These are phyloP conservation scores for Philantomba maxwellii DNA, from an alignment of 2,113 vertebrate genomes.

Conservation along the genomic window DNA sequence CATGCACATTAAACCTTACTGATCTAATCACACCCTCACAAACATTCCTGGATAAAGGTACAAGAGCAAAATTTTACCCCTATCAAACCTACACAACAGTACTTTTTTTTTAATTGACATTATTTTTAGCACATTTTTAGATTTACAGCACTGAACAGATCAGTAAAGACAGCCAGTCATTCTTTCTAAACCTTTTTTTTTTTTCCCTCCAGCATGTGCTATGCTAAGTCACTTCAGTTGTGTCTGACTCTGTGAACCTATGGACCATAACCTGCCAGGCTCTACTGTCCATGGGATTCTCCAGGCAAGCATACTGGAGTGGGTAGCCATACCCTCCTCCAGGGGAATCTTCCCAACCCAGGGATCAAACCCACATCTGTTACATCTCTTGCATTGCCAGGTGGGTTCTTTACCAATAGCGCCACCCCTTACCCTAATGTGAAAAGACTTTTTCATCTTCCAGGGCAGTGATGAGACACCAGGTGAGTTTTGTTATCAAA, in stretches of 20 bases:
- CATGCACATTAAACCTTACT: not conserved
- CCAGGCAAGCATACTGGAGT: not conserved
- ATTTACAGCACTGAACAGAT: not conserved
- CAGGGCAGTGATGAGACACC: not conserved
- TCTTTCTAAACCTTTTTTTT: not conserved
- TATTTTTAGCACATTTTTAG: not conserved
- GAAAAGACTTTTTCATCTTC: not conserved
- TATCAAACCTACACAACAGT: not conserved
- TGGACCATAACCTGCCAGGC: not conserved
- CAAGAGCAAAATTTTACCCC: not conserved
- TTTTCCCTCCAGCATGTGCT: not conserved
- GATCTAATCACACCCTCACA: not conserved
- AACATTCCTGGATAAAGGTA: not conserved
- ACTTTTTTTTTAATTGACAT: not conserved
- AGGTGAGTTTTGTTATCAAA: not conserved
- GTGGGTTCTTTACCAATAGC: not conserved
- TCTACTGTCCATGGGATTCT: not conserved
- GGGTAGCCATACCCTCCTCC: not conserved
- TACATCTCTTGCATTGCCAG: not conserved
- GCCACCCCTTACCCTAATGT: not conserved
- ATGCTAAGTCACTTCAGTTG: not conserved
- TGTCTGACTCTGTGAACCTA: not conserved
- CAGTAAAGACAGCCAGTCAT: not conserved
- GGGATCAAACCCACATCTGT: not conserved
- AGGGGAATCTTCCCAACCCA: not conserved